Evolutionary conservation across 2,888 invertebrate genomes (phyloP).

Genomic region (Linyphia triangularis): DNA sequence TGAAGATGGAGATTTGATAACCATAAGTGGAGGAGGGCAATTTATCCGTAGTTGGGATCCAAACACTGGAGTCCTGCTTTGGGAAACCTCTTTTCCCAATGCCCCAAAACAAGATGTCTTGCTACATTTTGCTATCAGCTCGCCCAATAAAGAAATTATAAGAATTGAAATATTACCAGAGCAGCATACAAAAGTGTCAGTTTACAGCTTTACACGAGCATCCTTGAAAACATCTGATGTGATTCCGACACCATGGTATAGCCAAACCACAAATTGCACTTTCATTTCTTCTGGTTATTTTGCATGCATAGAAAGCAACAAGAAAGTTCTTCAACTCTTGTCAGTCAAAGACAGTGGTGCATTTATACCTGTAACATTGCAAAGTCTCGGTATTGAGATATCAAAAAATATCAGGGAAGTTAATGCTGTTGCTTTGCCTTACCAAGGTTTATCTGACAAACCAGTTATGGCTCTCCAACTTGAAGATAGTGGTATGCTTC

Average conservation of each 20-base stretch:
- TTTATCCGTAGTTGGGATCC: slow-evolving; percentile 87
- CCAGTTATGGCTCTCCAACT: slow-evolving; percentile 75
- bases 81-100: slow-evolving; percentile 79
- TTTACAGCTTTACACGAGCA: slow-evolving; percentile 56
- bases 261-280: slow-evolving; percentile 57
- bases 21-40: slow-evolving; percentile 88
- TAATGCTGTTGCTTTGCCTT: slow-evolving; percentile 61
- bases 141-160: slow-evolving; percentile 63
- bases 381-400: slow-evolving; percentile 68
- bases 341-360: slow-evolving; percentile 69
- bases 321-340: slow-evolving; percentile 64
- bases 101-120: slow-evolving; percentile 76
- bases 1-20: slow-evolving; percentile 81
- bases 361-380: slow-evolving; percentile 74
- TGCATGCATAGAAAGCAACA: slow-evolving; percentile 72
- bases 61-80: slow-evolving; percentile 83
- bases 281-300: slow-evolving; percentile 73
- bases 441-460: slow-evolving; percentile 68
- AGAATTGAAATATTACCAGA: slow-evolving; percentile 49
- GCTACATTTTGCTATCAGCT: slow-evolving; percentile 58
- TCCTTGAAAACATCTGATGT: slow-evolving; percentile 66
- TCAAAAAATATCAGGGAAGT: slow-evolving; percentile 35
- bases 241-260: slow-evolving; percentile 57
- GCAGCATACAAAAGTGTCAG: slow-evolving; percentile 44
- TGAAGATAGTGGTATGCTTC: slow-evolving; percentile 64